Percentiles rank a stretch among this genome's conserved stretches.
Evolutionary conservation across 2,888 invertebrate species (phyloP).

Genomic region (Crepidodera aurea): DNA sequence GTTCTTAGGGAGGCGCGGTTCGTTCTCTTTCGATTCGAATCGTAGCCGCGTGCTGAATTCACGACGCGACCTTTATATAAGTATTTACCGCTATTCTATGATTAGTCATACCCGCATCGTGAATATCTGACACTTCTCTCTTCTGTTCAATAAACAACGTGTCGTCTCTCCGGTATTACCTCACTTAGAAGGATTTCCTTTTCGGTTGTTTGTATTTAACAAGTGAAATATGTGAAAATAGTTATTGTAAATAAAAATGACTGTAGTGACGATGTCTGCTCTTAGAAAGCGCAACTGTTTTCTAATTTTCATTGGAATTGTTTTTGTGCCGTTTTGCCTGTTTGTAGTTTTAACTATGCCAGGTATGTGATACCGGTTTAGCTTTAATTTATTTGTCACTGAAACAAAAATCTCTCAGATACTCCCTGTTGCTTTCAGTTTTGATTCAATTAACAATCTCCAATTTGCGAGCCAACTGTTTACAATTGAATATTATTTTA

Average conservation of each 20-base stretch:
- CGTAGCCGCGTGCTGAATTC: slow-evolving; percentile 49
- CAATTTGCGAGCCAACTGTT: no score
- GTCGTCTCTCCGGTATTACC: neutral
- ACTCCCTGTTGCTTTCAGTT: no score
- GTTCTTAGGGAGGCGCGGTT: slow-evolving; percentile 53
- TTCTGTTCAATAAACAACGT: slow-evolving; percentile 13
- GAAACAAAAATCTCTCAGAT: neutral
- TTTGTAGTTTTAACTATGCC: slow-evolving; percentile 65
- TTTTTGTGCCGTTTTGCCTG: slow-evolving; percentile 68
- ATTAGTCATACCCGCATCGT: slow-evolving; percentile 32
- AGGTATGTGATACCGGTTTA: slow-evolving; percentile 57
- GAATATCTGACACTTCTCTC: slow-evolving; percentile 3
- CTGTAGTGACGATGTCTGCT: slow-evolving; percentile 56
- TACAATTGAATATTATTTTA: no score
- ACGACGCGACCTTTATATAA: slow-evolving; percentile 42
- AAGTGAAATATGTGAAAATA: no score
- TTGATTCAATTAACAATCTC: no score
- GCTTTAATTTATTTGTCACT: no score
- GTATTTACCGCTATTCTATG: slow-evolving; percentile 39
- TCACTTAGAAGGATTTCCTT: neutral
- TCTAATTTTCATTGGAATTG: slow-evolving; percentile 64
- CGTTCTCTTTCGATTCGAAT: slow-evolving; percentile 44
- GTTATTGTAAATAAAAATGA: neutral
- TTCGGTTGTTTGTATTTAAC: no score
- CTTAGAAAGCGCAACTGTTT: slow-evolving; percentile 67